Evolutionary conservation across 2,113 vertebrate species (phyloP), one percentile per base, ranked within the genome.

Genomic region (Ancistrus triradiatus): DNA sequence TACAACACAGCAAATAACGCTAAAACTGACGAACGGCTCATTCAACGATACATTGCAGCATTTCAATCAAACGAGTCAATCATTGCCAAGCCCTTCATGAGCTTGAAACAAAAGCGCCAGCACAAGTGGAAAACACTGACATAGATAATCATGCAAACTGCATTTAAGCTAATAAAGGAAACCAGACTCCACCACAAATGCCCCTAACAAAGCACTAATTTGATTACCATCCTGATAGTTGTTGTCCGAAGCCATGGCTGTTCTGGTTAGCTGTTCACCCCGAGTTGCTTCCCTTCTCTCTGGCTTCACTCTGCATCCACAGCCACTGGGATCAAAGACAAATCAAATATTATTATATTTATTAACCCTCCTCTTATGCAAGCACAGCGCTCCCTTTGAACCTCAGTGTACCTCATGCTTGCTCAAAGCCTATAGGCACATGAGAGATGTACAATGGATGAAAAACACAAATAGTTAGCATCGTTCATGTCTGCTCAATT

Each of bases 161-260:
- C 17, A 25, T 3, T 1, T 7, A 22, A 11, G 22, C 8, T 14
- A 37, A 11, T 4, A 53, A 19, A 24, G 14, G 3, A 22, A 59
- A 40, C 17, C 15, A 19, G 21, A 25, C 7, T 3, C 11, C 1
- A 25, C 38, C 28, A 9, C 7, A 15, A 33, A 28, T 11, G 6
- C 11, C 38, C 19, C 6, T 48, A 44, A 37, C 18, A 35, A 48
- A 67, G 17, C 46, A 4, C 31, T 43, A 58, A 68, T 57, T 60
- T 37, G 13, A 15, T 75, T 72, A 75, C 74, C 74, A 8, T 75
- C 57, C 56, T 75, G 75, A 66, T 74, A 66, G 49, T 69, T 68
- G 56, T 47, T 66, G 37, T 67, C 66, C n/a, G 75, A 66, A 44
- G 62, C 44, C 75, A 77, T 77, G 58, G 56, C 33, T 62, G 61